Conservation (phyloP, 2,113 vertebrate genomes). For the Oryzias javanicus region DNA sequence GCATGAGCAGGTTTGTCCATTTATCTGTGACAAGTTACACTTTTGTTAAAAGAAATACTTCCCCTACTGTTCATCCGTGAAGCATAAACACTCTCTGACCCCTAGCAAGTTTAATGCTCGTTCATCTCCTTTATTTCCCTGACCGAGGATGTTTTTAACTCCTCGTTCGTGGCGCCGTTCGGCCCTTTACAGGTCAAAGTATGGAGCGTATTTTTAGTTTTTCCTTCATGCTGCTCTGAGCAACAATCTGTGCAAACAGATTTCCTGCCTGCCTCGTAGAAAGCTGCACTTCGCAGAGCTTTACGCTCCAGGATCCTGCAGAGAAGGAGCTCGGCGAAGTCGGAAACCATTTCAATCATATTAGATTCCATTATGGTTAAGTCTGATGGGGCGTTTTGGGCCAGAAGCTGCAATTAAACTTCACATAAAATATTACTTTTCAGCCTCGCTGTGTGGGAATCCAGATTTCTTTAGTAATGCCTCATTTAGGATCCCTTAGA, state of each 20-base stretch:
- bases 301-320: slow-evolving; percentile 47
- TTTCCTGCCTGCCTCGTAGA: slow-evolving; percentile 39
- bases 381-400: slow-evolving; percentile 64
- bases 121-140: too few species aligned
- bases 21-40: slow-evolving; percentile 19
- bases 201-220: background rate
- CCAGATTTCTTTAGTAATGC: slow-evolving; percentile 64
- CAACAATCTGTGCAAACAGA: background rate
- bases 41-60: too few species aligned
- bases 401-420: slow-evolving; percentile 76
- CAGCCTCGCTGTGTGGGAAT: slow-evolving; percentile 54
- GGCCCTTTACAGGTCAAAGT: too few species aligned
- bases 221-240: slow-evolving; percentile 1
- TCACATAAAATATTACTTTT: slow-evolving; percentile 74
- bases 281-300: slow-evolving; percentile 19
- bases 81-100: too few species aligned
- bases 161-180: too few species aligned
- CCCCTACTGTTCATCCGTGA: too few species aligned
- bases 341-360: slow-evolving; percentile 66
- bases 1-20: slow-evolving; percentile 25
- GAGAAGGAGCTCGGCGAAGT: slow-evolving; percentile 42
- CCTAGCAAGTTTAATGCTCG: too few species aligned
- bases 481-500: slow-evolving; percentile 60
- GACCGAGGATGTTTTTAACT: too few species aligned
- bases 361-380: slow-evolving; percentile 64